Conservation (phyloP, 1,140 invertebrate species). For the Drosophila funebris region DNA sequence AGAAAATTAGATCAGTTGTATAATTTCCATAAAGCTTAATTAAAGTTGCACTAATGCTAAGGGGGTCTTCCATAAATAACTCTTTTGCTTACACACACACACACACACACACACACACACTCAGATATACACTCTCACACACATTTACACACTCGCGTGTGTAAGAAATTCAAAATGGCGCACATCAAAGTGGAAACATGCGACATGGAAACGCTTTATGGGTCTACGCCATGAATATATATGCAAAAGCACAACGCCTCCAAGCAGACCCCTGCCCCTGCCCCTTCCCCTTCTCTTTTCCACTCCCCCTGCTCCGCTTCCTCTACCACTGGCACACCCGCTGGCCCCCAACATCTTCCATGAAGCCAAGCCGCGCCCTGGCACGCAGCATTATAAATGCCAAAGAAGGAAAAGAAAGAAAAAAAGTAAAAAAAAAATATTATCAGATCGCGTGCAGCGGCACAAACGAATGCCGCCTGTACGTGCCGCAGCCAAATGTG, state of each 20-base stretch:
- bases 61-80: slow-evolving; percentile 54
- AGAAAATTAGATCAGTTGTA: slow-evolving; percentile 42
- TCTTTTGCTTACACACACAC: slow-evolving; percentile 28
- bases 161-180: slow-evolving; percentile 72
- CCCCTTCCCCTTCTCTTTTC: neutral
- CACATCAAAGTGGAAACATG: slow-evolving; percentile 64
- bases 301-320: neutral
- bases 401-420: slow-evolving; percentile 30
- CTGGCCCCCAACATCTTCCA: neutral
- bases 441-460: slow-evolving; percentile 78
- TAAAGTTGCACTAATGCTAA: slow-evolving; percentile 45
- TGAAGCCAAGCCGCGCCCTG: slow-evolving; percentile 51
- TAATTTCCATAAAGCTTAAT: slow-evolving; percentile 41
- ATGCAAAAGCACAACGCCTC: slow-evolving; percentile 43
- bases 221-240: slow-evolving; percentile 48
- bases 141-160: neutral
- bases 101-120: slow-evolving; percentile 3
- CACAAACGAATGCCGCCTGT: slow-evolving; percentile 66
- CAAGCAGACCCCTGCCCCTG: slow-evolving; percentile 19
- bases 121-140: neutral
- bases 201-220: slow-evolving; percentile 74
- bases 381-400: slow-evolving; percentile 75
- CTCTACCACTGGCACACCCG: neutral
- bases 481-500: slow-evolving; percentile 65
- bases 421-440: slow-evolving; percentile 50